A percentile compares a stretch with the other conserved stretches of the same genome.
Conservation (phyloP, 2,113 vertebrate species). For the Athene cunicularia region DNA sequence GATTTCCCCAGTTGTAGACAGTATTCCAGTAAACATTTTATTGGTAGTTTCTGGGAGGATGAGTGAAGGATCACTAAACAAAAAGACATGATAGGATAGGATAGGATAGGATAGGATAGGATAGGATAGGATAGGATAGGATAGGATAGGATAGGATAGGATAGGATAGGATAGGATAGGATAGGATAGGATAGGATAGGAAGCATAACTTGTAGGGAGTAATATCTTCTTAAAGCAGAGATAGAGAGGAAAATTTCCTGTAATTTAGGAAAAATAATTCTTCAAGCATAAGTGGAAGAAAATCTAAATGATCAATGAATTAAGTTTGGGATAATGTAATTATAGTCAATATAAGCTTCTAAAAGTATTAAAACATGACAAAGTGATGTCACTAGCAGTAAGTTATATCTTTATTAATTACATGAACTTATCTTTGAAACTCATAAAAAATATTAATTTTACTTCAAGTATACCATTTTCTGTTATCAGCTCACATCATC, state of each 20-base stretch:
- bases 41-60: neutral
- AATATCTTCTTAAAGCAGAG: neutral
- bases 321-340: neutral
- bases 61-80: neutral
- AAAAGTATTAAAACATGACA: neutral
- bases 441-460: neutral
- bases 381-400: neutral
- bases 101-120: neutral
- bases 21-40: neutral
- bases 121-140: neutral
- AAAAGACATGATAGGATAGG: neutral
- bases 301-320: neutral
- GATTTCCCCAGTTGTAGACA: neutral
- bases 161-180: neutral
- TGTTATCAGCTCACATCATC: neutral
- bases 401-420: neutral
- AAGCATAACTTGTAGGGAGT: neutral
- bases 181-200: no score
- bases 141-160: neutral
- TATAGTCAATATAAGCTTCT: neutral
- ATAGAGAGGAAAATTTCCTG: fast-evolving
- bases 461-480: neutral
- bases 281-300: neutral
- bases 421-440: neutral
- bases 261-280: neutral